Percentiles rank a stretch among this genome's conserved stretches.
Conservation (phyloP, 2,797 vertebrate species). For the Nyctibius grandis region DNA sequence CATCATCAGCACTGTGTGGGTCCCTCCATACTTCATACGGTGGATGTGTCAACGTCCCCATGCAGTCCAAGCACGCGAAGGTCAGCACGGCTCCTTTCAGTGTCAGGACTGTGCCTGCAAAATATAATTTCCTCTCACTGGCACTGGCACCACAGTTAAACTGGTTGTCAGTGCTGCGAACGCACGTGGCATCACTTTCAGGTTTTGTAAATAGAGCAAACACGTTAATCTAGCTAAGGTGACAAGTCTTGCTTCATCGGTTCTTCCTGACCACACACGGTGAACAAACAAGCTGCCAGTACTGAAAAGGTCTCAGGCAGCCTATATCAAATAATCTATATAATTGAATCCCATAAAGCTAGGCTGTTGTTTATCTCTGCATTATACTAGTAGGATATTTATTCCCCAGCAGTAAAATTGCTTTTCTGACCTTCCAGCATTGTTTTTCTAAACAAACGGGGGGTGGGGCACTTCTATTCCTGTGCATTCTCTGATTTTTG, state of each 20-base stretch:
- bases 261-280: not conserved
- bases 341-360: not conserved
- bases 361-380: not conserved
- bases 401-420: not conserved
- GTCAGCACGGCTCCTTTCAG: slow-evolving; percentile 91
- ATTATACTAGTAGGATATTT: not conserved
- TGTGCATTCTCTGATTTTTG: not conserved
- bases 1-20: slow-evolving; percentile 82
- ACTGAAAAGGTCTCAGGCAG: not conserved
- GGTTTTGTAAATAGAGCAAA: not conserved
- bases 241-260: not conserved
- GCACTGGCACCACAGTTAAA: not conserved
- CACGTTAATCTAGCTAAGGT: not conserved
- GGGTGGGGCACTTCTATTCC: not conserved
- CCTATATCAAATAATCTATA: not conserved
- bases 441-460: not conserved
- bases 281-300: not conserved
- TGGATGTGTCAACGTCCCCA: slow-evolving; percentile 82
- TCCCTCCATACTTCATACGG: slow-evolving; percentile 94
- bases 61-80: slow-evolving; percentile 88
- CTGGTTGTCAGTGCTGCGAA: not conserved
- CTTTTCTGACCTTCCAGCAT: not conserved
- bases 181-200: not conserved
- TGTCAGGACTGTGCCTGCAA: slow-evolving; percentile 86
- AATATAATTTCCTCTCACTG: not conserved